Percentiles rank a stretch among this genome's conserved stretches.
These are phyloP conservation scores for Ictidomys tridecemlineatus DNA, from an alignment of 2,113 vertebrate genomes.

Conservation along the genomic window DNA sequence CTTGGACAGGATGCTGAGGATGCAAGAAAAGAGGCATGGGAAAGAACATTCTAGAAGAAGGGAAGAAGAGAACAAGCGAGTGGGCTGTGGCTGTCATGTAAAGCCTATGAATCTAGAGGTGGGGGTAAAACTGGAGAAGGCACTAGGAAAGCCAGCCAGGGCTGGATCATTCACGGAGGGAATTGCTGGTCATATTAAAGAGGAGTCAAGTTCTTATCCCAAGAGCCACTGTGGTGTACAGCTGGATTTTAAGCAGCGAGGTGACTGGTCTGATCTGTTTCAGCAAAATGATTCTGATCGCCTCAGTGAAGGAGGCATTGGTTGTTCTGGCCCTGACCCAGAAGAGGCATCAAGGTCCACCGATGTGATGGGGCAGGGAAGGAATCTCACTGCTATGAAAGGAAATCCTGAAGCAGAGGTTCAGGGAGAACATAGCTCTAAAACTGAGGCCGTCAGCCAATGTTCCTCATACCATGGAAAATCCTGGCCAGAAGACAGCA, in stretches of 20 bases:
- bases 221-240: background rate
- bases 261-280: background rate
- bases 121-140: background rate
- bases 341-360: background rate
- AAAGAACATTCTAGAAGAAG: background rate
- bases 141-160: background rate
- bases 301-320: background rate
- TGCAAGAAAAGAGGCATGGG: background rate
- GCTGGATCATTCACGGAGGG: background rate
- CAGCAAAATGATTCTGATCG: background rate
- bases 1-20: background rate
- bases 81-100: background rate
- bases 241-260: background rate
- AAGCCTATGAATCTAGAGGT: background rate
- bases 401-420: background rate
- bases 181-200: background rate
- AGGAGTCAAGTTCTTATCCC: background rate
- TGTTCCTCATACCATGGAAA: background rate
- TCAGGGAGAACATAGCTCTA: background rate
- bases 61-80: background rate
- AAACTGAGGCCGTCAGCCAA: background rate
- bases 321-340: background rate
- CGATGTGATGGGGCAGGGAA: background rate
- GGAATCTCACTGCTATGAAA: background rate
- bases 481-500: background rate